Percentiles rank a stretch among this genome's conserved stretches.
phyloP scores from a whole-genome alignment of 2,797 vertebrate species.

The Poecile montanus region DNA sequence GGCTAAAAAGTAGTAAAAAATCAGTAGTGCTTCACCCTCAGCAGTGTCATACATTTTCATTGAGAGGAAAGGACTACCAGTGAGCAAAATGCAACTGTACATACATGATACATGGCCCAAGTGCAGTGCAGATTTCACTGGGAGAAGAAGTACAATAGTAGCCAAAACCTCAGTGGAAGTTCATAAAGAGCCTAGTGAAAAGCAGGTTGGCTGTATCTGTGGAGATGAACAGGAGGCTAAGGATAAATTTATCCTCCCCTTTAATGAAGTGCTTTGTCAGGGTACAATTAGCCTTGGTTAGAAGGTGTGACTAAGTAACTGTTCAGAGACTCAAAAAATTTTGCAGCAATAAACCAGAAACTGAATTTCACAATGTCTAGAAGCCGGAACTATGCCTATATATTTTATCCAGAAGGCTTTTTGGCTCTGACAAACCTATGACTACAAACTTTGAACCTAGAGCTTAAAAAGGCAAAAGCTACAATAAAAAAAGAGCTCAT shows the following conservation, averaged over 20 bases:
- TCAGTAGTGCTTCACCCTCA: background rate
- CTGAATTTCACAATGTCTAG: background rate
- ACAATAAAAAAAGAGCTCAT: background rate
- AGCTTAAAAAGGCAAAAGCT: background rate
- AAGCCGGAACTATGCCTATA: background rate
- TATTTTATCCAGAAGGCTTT: background rate
- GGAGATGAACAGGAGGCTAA: background rate
- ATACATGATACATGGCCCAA: background rate
- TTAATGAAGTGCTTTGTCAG: background rate
- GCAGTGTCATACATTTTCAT: background rate
- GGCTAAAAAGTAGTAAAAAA: background rate
- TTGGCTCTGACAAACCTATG: background rate
- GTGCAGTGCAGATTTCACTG: background rate
- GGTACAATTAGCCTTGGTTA: background rate
- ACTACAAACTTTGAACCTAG: background rate
- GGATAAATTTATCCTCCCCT: background rate
- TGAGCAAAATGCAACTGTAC: background rate
- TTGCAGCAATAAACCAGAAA: background rate
- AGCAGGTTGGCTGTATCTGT: background rate
- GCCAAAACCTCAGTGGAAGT: background rate
- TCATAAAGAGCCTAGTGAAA: background rate
- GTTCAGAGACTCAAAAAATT: background rate
- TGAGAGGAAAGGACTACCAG: background rate
- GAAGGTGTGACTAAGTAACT: background rate
- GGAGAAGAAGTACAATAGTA: background rate